Evolutionary conservation across 1,140 invertebrate species (phyloP).

Genomic region (Varroa destructor): DNA sequence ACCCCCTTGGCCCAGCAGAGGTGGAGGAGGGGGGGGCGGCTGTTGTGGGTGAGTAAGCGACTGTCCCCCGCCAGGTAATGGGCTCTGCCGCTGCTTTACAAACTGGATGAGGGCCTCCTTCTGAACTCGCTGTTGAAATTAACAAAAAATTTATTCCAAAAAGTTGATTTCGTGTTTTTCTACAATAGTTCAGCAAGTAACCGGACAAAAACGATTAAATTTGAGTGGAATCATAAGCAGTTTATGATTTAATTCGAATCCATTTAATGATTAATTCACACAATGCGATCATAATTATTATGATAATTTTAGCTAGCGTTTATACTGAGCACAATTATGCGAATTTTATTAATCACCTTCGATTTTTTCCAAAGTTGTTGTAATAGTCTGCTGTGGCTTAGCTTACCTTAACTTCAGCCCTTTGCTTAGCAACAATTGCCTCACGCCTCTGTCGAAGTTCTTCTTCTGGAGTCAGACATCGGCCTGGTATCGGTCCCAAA

Average conservation of each 20-base stretch:
- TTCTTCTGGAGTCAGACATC: conserved; percentile 35
- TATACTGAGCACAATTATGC: too few species aligned
- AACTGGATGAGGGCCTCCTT: conserved; percentile 14
- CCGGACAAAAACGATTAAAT: background rate
- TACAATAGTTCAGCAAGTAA: background rate
- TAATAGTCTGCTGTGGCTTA: too few species aligned
- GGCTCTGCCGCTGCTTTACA: conserved; percentile 1
- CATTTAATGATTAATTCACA: too few species aligned
- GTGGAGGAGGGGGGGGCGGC: background rate
- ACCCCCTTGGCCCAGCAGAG: too few species aligned
- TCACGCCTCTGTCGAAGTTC: conserved; percentile 37
- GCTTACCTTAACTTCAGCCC: conserved; percentile 31
- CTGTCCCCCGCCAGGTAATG: background rate
- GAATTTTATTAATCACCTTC: too few species aligned
- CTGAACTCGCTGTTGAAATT: conserved; percentile 8
- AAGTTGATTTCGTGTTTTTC: background rate
- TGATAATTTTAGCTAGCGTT: too few species aligned
- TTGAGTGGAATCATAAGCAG: too few species aligned
- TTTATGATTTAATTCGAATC: too few species aligned
- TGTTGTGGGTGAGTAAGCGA: conserved; percentile 1
- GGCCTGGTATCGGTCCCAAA: too few species aligned
- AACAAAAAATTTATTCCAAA: too few species aligned
- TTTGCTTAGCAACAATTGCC: conserved; percentile 34
- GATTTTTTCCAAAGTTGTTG: too few species aligned
- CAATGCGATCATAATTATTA: too few species aligned